Evolutionary conservation across 2,113 vertebrate genomes (phyloP), one percentile per base, ranked within the genome.

Genomic region (Potamarius usumacintae): DNA sequence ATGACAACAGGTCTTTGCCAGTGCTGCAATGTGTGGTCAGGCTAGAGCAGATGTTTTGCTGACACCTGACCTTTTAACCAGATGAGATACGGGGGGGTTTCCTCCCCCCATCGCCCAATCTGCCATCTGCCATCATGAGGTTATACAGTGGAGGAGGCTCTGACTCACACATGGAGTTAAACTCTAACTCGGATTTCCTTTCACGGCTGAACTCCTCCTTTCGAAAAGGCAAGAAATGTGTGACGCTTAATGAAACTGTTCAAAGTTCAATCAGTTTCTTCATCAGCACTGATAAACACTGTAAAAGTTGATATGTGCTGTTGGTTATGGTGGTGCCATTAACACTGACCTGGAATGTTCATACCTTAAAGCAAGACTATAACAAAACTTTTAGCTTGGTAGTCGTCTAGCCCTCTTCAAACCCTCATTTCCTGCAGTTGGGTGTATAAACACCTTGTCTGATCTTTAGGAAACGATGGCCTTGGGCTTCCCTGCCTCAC

Each of bases 11-110:
- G 95, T 94, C 91, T 7, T 85, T 57, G 80, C n/a, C 93, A 95
- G 94, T 89, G 90, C 90, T 94, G 94, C 95, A 95, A 96, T 96
- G 96, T 80, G 42, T 92, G 90, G 94, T 93, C 87, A 92, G 94
- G 92, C 95, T 92, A 92, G 94, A 96, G 95, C 98, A 98, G 97
- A 99, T 98, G 97, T 95, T 96, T 94, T 92, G 82, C 87, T 14
- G 97, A 98, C 97, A 97, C 97, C 92, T 97, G 95, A 97, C 96
- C 97, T 60, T 95, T 48, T 78, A 91, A 94, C 95, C 94, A 97
- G 96, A 95, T 96, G 92, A 95, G 95, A 94, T 92, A 93, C 91
- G 89, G 91, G 90, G 93, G 93, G 95, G 94, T 83, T 93, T 97
- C 96, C 95, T 95, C 95, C 95, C 94, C 94, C 93, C 93, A 87